Percentiles rank a stretch among this genome's conserved stretches.
phyloP scores from a whole-genome alignment of 2,113 vertebrate genomes.

The Hylia prasina region DNA sequence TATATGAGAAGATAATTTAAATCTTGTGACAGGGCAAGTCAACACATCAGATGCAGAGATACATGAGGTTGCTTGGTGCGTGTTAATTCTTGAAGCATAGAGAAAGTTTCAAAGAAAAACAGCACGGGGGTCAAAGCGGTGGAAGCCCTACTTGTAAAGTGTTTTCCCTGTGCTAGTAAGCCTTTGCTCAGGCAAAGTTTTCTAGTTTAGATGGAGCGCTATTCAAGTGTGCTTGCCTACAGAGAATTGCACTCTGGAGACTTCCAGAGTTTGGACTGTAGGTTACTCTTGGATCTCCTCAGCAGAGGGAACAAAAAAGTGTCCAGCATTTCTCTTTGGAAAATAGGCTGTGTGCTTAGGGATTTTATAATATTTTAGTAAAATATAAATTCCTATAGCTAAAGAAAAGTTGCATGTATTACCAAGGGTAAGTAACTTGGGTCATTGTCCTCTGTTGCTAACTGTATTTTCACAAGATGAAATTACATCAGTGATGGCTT shows the following conservation, averaged over 20 bases:
- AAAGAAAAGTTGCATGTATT: neutral
- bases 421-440: neutral
- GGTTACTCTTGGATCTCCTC: neutral
- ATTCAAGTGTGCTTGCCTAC: neutral
- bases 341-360: neutral
- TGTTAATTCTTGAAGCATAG: neutral
- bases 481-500: neutral
- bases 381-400: neutral
- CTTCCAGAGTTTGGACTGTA: neutral
- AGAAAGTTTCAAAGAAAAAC: neutral
- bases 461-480: neutral
- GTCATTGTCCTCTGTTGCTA: neutral
- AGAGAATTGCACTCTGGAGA: neutral
- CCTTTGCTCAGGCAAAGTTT: neutral
- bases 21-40: neutral
- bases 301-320: neutral
- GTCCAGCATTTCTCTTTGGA: neutral
- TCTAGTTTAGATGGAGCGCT: neutral
- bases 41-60: neutral
- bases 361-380: neutral
- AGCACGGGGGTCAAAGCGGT: neutral
- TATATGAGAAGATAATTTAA: neutral
- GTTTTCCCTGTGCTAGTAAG: neutral
- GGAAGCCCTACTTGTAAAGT: neutral
- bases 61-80: neutral